Evolutionary conservation across 2,113 vertebrate species (phyloP).

Genomic region (Acanthochromis polyacanthus): DNA sequence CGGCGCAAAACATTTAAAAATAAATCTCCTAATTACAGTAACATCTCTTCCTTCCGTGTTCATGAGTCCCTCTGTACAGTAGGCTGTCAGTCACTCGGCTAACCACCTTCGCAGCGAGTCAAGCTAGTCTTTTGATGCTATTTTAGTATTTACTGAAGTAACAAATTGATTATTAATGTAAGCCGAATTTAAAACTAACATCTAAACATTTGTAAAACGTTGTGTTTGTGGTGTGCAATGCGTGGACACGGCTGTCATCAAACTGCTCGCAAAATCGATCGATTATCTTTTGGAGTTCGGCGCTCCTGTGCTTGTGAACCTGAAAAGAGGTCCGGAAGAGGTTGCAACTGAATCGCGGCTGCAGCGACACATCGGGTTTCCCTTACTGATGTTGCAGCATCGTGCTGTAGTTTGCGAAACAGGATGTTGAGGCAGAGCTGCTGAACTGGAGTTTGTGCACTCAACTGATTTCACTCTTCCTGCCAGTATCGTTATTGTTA

Average conservation of each 20-base stretch:
- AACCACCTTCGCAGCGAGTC: background rate
- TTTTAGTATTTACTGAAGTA: background rate
- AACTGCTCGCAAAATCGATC: background rate
- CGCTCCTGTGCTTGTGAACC: background rate
- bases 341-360: conserved; percentile 23
- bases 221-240: too few species aligned
- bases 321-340: conserved; percentile 46
- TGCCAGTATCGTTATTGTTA: too few species aligned
- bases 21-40: background rate
- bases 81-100: background rate
- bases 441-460: background rate
- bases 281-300: rapidly evolving
- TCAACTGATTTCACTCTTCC: background rate
- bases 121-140: background rate
- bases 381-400: conserved; percentile 69
- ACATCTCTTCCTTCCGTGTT: conserved; percentile 6
- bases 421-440: conserved; percentile 71
- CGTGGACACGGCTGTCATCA: too few species aligned
- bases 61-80: background rate
- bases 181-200: conserved; percentile 4
- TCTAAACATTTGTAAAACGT: too few species aligned
- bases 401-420: conserved; percentile 70
- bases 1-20: background rate
- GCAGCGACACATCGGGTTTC: conserved; percentile 59
- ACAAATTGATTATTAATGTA: too few species aligned